Percentiles rank a stretch among this genome's conserved stretches.
phyloP scores from a whole-genome alignment of 2,113 vertebrate species.

The Ceratotherium simum region DNA sequence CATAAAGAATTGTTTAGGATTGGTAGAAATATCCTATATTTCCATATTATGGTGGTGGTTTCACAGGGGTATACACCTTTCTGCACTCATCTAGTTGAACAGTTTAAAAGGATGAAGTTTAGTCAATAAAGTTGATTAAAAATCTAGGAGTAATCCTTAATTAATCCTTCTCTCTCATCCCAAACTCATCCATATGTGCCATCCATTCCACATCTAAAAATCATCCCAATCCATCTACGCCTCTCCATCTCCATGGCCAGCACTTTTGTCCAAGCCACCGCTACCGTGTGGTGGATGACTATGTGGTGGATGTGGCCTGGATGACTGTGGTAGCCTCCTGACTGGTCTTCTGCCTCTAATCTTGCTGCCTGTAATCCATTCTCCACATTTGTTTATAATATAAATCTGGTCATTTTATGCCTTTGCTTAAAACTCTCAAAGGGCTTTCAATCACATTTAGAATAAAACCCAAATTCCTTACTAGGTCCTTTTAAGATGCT shows the following conservation, averaged over 20 bases:
- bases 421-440: background rate
- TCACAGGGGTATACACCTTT: background rate
- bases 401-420: background rate
- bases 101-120: constrained; percentile 2
- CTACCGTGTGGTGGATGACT: too few species aligned
- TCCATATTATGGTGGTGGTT: background rate
- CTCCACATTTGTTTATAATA: background rate
- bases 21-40: background rate
- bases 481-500: background rate
- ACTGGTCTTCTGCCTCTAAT: background rate
- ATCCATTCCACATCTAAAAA: background rate
- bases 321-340: background rate
- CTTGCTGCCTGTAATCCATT: background rate
- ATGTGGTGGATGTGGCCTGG: background rate
- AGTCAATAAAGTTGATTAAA: constrained; percentile 26
- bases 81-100: background rate
- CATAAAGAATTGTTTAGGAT: background rate
- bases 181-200: background rate
- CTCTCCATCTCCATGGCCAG: background rate
- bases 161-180: background rate
- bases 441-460: background rate
- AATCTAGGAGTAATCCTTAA: background rate
- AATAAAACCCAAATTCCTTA: background rate
- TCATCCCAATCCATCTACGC: background rate
- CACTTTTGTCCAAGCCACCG: background rate